Evolutionary conservation across 2,113 vertebrate species (phyloP).

Genomic region (Erythrolamprus reginae): DNA sequence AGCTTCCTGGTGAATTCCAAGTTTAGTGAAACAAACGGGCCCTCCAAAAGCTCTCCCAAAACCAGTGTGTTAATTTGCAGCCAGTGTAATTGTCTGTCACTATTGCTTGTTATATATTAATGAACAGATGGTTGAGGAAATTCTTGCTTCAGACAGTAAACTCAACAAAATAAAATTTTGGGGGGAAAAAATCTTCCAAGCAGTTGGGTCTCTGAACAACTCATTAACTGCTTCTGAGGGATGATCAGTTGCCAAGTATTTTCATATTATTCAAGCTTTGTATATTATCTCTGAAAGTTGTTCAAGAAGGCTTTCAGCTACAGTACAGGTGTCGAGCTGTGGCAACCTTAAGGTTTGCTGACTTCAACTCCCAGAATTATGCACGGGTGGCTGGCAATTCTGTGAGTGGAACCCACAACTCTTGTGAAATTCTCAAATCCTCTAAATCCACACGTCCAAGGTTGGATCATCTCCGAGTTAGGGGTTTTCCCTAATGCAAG

Average conservation of each 20-base stretch:
- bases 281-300: slow-evolving; percentile 2
- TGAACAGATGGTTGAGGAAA: slow-evolving; percentile 29
- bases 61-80: slow-evolving; percentile 29
- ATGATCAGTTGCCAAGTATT: slow-evolving; percentile 15
- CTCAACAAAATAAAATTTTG: background rate
- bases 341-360: background rate
- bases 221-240: slow-evolving; percentile 26
- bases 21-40: slow-evolving; percentile 30
- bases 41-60: slow-evolving; percentile 14
- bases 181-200: background rate
- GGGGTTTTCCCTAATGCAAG: background rate
- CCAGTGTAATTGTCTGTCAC: slow-evolving; percentile 29
- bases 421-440: background rate
- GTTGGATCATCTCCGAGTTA: background rate
- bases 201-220: slow-evolving; percentile 25
- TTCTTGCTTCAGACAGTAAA: slow-evolving; percentile 8
- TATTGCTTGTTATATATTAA: slow-evolving; percentile 34
- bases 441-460: background rate
- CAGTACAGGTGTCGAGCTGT: accelerated
- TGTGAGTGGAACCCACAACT: background rate
- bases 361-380: background rate
- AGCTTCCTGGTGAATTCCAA: background rate
- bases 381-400: background rate
- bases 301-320: background rate
- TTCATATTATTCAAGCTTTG: slow-evolving; percentile 31